Conservation (phyloP, 2,888 invertebrate genomes). For the Plebejus anna region DNA sequence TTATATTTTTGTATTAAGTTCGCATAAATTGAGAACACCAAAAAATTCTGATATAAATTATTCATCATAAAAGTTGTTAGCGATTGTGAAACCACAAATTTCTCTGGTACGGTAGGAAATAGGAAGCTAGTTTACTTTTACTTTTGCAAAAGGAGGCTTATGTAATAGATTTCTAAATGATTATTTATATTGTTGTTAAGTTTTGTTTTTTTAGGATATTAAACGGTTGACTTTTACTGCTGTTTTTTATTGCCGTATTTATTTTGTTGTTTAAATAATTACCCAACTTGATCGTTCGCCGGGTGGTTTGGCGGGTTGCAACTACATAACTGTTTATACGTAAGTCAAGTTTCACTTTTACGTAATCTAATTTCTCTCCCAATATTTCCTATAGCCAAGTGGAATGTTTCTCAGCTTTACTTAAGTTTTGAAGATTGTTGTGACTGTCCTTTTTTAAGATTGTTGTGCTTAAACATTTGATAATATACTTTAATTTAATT, state of each 20-base stretch:
- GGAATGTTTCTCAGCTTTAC: not conserved
- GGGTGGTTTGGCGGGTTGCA: not conserved
- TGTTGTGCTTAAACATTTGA: not conserved
- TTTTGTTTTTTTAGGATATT: not conserved
- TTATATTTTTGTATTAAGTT: not conserved
- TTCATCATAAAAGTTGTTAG: not conserved
- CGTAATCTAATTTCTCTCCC: slow-evolving; percentile 22
- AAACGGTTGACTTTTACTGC: not conserved
- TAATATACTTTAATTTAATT: too few relatives aligned
- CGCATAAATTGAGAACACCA: not conserved
- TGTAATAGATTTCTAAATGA: slow-evolving; percentile 18
- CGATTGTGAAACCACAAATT: not conserved
- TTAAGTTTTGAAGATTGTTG: not conserved
- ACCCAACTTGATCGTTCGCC: not conserved
- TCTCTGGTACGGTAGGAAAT: not conserved
- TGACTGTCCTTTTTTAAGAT: too few relatives aligned
- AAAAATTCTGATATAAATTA: slow-evolving; percentile 4
- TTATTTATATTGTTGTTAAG: slow-evolving; percentile 8
- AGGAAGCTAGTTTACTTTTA: slow-evolving; percentile 17
- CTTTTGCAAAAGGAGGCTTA: slow-evolving; percentile 18
- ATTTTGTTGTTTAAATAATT: slow-evolving; percentile 12
- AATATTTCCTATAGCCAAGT: slow-evolving; percentile 12
- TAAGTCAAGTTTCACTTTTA: slow-evolving; percentile 26
- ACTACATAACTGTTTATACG: slow-evolving; percentile 31
- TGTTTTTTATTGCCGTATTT: not conserved